These are phyloP conservation scores for Dasypus novemcinctus DNA, from an alignment of 2,113 vertebrate species.

Conservation along the genomic window DNA sequence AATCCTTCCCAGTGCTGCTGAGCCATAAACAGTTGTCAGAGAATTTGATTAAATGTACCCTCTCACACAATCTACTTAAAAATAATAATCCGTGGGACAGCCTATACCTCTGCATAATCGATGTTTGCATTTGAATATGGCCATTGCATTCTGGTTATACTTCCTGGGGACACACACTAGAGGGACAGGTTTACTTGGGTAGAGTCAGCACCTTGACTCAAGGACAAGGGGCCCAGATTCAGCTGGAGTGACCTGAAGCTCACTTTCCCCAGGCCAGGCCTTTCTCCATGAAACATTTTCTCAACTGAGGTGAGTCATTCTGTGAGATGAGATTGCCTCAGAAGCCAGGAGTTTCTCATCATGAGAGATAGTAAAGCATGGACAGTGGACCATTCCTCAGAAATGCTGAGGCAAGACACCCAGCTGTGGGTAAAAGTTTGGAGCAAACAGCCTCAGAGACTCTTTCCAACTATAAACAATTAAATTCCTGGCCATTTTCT, in stretches of 20 bases:
- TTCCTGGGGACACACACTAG: background rate
- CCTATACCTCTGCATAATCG: slow-evolving; percentile 58
- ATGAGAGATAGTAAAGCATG: background rate
- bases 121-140: slow-evolving; percentile 68
- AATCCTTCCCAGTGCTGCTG: slow-evolving; percentile 71
- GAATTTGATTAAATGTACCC: slow-evolving; percentile 76
- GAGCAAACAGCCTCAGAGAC: background rate
- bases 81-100: slow-evolving; percentile 21
- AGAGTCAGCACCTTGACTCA: background rate
- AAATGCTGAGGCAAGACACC: background rate
- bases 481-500: background rate
- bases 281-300: background rate
- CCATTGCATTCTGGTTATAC: slow-evolving; percentile 13
- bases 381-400: background rate
- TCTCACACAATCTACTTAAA: background rate
- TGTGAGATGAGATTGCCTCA: background rate
- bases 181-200: background rate
- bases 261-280: too few species aligned
- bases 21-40: slow-evolving; percentile 81
- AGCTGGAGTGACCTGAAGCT: background rate
- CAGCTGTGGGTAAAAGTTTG: background rate
- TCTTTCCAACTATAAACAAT: background rate
- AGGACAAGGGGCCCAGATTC: background rate
- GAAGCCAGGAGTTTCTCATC: background rate
- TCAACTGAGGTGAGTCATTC: background rate